A percentile compares a stretch with the other conserved stretches of the same genome.
Evolutionary conservation across 2,113 vertebrate genomes (phyloP).

Genomic region (Nothobranchius kuhntae): DNA sequence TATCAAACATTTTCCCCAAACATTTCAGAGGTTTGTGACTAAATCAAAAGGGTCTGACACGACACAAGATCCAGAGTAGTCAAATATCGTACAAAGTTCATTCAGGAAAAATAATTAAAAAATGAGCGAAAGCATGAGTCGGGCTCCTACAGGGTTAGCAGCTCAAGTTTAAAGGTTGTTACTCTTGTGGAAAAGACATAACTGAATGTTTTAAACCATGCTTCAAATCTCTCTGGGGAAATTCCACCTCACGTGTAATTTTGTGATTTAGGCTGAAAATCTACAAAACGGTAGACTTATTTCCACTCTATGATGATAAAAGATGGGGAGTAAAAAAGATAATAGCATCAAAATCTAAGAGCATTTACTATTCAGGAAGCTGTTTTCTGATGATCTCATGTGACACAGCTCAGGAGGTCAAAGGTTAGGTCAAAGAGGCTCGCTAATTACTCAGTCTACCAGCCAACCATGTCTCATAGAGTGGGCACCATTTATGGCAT

Average conservation of each 20-base stretch:
- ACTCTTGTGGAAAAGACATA: no score
- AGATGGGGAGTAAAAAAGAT: neutral
- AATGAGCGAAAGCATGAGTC: no score
- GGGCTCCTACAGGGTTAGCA: no score
- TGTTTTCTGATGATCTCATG: conserved; percentile 43
- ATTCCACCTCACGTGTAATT: neutral
- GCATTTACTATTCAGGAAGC: neutral
- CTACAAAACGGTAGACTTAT: neutral
- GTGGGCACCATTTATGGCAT: conserved; percentile 68
- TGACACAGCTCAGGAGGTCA: conserved; percentile 53
- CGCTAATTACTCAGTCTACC: conserved; percentile 66
- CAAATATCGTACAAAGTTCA: no score
- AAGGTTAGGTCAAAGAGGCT: conserved; percentile 73
- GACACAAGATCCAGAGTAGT: no score
- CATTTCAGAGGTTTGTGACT: no score
- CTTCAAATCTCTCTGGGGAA: no score
- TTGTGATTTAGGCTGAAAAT: neutral
- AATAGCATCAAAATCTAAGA: neutral
- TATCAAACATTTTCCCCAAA: no score
- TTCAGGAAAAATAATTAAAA: no score
- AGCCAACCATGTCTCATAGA: conserved; percentile 57
- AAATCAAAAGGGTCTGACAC: no score
- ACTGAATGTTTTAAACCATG: no score
- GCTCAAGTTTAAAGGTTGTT: no score
- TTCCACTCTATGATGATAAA: neutral